A percentile compares a stretch with the other conserved stretches of the same genome.
phyloP scores from a whole-genome alignment of 1,140 invertebrate species.

The Nasonia giraulti region DNA sequence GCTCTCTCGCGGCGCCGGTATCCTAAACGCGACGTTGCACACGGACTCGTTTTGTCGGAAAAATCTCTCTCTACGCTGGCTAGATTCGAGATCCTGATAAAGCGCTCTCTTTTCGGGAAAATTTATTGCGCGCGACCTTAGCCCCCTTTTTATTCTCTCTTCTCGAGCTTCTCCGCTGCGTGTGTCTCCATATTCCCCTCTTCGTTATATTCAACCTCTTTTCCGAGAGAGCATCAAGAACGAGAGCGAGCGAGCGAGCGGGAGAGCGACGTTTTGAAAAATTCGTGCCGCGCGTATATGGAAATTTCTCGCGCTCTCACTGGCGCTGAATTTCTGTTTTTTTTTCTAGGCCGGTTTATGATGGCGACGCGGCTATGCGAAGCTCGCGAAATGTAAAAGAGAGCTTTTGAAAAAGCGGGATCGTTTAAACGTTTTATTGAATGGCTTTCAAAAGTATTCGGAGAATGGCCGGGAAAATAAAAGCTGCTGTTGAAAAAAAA shows the following conservation, averaged over 20 bases:
- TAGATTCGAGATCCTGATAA: slow-evolving; percentile 36
- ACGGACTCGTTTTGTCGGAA: slow-evolving; percentile 21
- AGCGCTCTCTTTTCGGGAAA: slow-evolving; percentile 8
- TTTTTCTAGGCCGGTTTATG: too few species aligned
- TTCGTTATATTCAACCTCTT: not conserved
- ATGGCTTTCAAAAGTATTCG: not conserved
- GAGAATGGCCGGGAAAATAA: too few species aligned
- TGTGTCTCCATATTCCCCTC: not conserved
- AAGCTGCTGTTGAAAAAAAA: too few species aligned
- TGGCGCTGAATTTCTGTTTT: not conserved
- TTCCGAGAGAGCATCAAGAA: not conserved
- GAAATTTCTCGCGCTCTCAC: not conserved
- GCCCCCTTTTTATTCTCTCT: slow-evolving; percentile 4
- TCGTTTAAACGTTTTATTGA: slow-evolving; percentile 1
- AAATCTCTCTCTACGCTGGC: slow-evolving; percentile 15
- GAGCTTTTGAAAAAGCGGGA: not conserved
- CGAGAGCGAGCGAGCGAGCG: not conserved
- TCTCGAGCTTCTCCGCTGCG: not conserved
- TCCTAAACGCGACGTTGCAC: slow-evolving; percentile 18
- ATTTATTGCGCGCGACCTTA: slow-evolving; percentile 43
- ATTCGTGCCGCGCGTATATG: slow-evolving; percentile 5
- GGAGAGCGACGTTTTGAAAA: not conserved
- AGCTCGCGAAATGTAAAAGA: too few species aligned
- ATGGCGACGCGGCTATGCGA: too few species aligned
- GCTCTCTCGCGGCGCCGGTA: not conserved